These are phyloP conservation scores for Seriola aureovittata DNA, from an alignment of 2,113 vertebrate species.

Conservation along the genomic window DNA sequence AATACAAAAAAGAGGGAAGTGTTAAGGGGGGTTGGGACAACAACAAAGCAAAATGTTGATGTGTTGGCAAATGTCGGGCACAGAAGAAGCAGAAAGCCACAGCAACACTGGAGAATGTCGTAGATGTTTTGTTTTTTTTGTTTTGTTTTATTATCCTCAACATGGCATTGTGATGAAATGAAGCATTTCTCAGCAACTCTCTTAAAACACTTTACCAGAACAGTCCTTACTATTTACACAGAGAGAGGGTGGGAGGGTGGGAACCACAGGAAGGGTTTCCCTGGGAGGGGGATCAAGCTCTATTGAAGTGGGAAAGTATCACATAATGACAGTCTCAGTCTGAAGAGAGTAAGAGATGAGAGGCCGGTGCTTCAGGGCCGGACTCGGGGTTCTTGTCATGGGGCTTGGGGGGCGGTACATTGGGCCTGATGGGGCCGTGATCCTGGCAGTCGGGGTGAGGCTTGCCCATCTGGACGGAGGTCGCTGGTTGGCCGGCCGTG, in stretches of 20 bases:
- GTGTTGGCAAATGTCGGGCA: constrained; percentile 64
- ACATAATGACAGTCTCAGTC: constrained; percentile 88
- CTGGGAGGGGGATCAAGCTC: constrained; percentile 42
- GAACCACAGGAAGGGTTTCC: background rate
- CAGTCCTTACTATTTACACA: constrained; percentile 74
- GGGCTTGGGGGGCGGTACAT: constrained; percentile 74
- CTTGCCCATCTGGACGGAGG: constrained; percentile 95
- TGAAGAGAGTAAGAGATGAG: constrained; percentile 79
- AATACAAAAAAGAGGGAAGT: constrained; percentile 48
- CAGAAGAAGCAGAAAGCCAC: constrained; percentile 81
- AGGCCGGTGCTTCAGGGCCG: constrained; percentile 71
- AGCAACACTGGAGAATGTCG: constrained; percentile 92
- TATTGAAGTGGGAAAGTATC: constrained; percentile 50
- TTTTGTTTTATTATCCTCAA: constrained; percentile 10
- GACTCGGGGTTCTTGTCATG: constrained; percentile 76
- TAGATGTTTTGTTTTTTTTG: constrained; percentile 7
- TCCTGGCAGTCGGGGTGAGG: constrained; percentile 75
- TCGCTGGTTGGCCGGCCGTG: constrained; percentile 93
- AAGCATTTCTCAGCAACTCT: constrained; percentile 40
- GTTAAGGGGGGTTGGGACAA: background rate
- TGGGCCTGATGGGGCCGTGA: constrained; percentile 79
- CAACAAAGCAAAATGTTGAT: constrained; percentile 40
- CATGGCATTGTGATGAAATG: constrained; percentile 42
- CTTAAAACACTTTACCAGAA: constrained; percentile 53
- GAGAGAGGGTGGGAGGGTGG: background rate